phyloP scores from a whole-genome alignment of 53 echinoderm and acorn worm species.

The Holothuria scabra region DNA sequence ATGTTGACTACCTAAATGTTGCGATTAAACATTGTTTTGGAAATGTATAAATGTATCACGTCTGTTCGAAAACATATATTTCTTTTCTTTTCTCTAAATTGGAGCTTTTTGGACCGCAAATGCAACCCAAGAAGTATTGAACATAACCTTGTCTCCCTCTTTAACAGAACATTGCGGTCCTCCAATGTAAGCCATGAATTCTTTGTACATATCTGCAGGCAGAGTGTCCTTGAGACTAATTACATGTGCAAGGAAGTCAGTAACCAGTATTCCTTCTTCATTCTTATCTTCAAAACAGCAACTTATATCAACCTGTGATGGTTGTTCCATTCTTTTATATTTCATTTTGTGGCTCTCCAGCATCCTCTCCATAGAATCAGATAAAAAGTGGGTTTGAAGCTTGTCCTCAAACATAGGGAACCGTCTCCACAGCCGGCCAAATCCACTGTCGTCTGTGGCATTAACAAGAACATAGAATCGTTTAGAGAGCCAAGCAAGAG shows the following conservation, averaged over 20 bases:
- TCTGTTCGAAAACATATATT: no score
- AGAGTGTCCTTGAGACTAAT: constrained; percentile 4
- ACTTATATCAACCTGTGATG: constrained; percentile 44
- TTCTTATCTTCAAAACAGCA: constrained; percentile 41
- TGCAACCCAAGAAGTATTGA: constrained; percentile 48
- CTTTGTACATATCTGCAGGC: background rate
- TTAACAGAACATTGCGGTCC: constrained; percentile 44
- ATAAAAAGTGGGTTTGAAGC: constrained; percentile 10
- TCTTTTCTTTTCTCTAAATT: background rate
- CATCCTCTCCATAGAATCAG: background rate
- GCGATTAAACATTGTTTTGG: no score
- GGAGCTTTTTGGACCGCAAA: constrained; percentile 10
- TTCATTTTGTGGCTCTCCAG: background rate
- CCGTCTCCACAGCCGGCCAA: background rate
- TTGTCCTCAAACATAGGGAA: constrained; percentile 25
- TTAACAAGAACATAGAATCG: background rate
- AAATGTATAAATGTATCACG: no score
- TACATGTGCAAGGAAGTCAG: constrained; percentile 44
- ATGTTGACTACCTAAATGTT: no score
- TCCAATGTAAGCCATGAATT: constrained; percentile 25
- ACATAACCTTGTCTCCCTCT: constrained; percentile 27
- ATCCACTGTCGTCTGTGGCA: background rate
- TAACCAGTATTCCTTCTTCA: constrained; percentile 8
- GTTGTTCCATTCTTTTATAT: constrained; percentile 18
- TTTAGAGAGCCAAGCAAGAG: no score